Evolutionary conservation across 1,140 invertebrate genomes (phyloP).

Genomic region (Aleiodes sp.): DNA sequence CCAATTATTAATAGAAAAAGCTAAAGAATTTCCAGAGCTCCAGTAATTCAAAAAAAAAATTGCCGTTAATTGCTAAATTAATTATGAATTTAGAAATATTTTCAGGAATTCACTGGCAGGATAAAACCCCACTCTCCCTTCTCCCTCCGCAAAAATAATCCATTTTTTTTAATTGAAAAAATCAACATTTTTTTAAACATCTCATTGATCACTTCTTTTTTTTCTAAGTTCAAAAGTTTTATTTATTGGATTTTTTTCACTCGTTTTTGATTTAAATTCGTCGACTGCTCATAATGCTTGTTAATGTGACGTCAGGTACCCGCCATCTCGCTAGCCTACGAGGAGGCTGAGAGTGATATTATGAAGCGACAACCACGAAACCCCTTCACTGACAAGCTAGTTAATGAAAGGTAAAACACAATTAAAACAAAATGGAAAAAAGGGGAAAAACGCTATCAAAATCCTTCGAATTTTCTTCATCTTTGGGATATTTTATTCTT

Average conservation of each 20-base stretch:
- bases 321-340: constrained; percentile 99
- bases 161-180: too few relatives aligned
- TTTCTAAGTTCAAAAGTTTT: constrained; percentile 1
- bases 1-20: too few relatives aligned
- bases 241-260: constrained; percentile 16
- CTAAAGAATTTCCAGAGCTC: too few relatives aligned
- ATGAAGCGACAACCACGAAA: constrained; percentile 99
- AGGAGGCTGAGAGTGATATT: constrained; percentile 99
- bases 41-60: too few relatives aligned
- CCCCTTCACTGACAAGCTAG: constrained; percentile 83
- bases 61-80: too few relatives aligned
- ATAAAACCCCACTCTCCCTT: too few relatives aligned
- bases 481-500: not conserved
- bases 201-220: not conserved
- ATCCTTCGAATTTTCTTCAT: not conserved
- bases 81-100: too few relatives aligned
- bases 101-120: too few relatives aligned
- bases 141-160: too few relatives aligned
- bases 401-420: constrained; percentile 80
- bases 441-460: too few relatives aligned
- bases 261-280: constrained; percentile 21
- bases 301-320: constrained; percentile 82
- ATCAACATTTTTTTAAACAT: too few relatives aligned
- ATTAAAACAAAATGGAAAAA: constrained; percentile 29
- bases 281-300: constrained; percentile 58